phyloP scores from a whole-genome alignment of 2,888 invertebrate species.

The Hydraecia micacea region DNA sequence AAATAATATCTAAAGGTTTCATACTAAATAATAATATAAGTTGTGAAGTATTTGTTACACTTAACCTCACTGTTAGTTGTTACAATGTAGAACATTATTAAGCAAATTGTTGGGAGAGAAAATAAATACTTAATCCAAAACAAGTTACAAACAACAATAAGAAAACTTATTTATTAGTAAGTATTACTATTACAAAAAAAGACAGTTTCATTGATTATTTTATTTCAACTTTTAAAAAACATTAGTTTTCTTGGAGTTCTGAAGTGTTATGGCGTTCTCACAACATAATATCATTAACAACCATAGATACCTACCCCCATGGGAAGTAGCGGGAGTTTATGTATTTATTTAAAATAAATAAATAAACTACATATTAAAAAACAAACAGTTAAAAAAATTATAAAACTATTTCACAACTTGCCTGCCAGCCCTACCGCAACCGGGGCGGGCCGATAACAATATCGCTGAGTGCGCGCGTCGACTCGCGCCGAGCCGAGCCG shows the following conservation, averaged over 20 bases:
- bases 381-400: too few relatives aligned
- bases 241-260: neutral
- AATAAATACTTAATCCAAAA: neutral
- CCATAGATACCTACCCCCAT: too few relatives aligned
- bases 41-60: neutral
- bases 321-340: too few relatives aligned
- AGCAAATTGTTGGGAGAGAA: neutral
- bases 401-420: constrained; percentile 1
- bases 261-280: too few relatives aligned
- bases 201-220: neutral
- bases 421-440: constrained; percentile 76
- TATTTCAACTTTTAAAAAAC: neutral
- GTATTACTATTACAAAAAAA: neutral
- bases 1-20: neutral
- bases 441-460: constrained; percentile 88
- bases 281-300: too few relatives aligned
- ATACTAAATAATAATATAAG: too few relatives aligned
- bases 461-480: constrained; percentile 87
- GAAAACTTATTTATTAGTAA: neutral
- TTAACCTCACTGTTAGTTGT: neutral
- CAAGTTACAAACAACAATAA: neutral
- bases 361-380: too few relatives aligned
- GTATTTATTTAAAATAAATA: too few relatives aligned
- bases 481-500: constrained; percentile 69
- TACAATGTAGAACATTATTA: neutral